Percentiles rank a stretch among this genome's conserved stretches.
Evolutionary conservation across 2,797 vertebrate species (phyloP).

Genomic region (Micromesistius poutassou): DNA sequence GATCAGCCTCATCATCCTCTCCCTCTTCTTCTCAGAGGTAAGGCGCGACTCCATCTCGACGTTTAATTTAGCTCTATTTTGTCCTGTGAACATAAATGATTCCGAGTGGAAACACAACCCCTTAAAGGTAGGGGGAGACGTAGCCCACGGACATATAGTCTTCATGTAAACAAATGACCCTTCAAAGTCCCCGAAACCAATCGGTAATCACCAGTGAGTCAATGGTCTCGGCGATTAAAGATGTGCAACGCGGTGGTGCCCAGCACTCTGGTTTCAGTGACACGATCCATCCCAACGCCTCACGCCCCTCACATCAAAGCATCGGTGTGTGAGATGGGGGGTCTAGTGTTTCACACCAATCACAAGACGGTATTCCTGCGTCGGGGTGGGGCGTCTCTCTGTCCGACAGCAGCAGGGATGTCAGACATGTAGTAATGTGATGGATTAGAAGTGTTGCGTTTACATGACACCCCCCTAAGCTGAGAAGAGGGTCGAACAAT

Average conservation of each 20-base stretch:
- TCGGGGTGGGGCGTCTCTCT: background rate
- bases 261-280: constrained; percentile 52
- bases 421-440: constrained; percentile 41
- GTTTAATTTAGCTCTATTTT: background rate
- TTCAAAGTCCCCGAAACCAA: background rate
- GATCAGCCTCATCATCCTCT: constrained; percentile 97
- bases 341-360: constrained; percentile 37
- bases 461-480: constrained; percentile 39
- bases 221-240: background rate
- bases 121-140: background rate
- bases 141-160: background rate
- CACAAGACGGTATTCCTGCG: constrained; percentile 1
- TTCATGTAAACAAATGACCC: background rate
- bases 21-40: constrained; percentile 98
- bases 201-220: background rate
- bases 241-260: constrained; percentile 30
- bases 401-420: constrained; percentile 36
- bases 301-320: constrained; percentile 40
- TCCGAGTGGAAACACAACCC: background rate
- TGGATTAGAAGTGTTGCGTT: constrained; percentile 43
- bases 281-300: constrained; percentile 48
- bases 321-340: constrained; percentile 28
- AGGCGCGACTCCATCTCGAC: constrained; percentile 16
- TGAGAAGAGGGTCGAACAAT: constrained; percentile 54
- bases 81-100: background rate